Conservation (phyloP, 2,888 invertebrate genomes). For the Orgyia antiqua region DNA sequence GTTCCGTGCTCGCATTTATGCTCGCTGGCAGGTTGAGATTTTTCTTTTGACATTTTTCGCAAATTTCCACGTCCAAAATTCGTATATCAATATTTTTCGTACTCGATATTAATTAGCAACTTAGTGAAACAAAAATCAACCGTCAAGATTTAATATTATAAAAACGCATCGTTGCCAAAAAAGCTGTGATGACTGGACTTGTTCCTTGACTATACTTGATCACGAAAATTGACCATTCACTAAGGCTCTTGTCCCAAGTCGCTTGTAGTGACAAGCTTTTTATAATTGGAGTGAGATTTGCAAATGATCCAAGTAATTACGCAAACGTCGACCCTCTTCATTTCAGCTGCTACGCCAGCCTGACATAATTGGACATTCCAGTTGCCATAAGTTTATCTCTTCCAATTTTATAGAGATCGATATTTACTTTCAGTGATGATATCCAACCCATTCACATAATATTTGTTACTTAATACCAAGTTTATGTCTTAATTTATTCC, state of each 20-base stretch:
- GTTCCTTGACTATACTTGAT: constrained; percentile 39
- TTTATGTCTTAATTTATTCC: no score
- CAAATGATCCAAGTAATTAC: constrained; percentile 75
- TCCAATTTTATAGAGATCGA: constrained; percentile 36
- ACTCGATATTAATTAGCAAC: no score
- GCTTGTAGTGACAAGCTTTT: constrained; percentile 62
- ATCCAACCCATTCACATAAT: constrained; percentile 10
- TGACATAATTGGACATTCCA: constrained; percentile 56
- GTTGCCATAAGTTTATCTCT: constrained; percentile 35
- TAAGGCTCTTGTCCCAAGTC: constrained; percentile 41
- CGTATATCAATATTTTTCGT: no score
- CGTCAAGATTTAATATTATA: no score
- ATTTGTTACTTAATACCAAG: no score
- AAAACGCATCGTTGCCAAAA: no score
- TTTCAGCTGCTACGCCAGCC: constrained; percentile 46
- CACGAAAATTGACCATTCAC: constrained; percentile 39
- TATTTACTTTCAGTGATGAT: constrained; percentile 22
- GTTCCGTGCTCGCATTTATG: no score
- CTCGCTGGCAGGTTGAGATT: no score
- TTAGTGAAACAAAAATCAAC: no score
- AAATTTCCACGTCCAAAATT: no score
- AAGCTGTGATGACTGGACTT: not conserved
- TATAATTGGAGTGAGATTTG: constrained; percentile 68
- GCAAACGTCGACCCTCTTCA: constrained; percentile 75
- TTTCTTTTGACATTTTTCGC: no score